phyloP scores from a whole-genome alignment of 2,113 vertebrate genomes.

The Rattus rattus region DNA sequence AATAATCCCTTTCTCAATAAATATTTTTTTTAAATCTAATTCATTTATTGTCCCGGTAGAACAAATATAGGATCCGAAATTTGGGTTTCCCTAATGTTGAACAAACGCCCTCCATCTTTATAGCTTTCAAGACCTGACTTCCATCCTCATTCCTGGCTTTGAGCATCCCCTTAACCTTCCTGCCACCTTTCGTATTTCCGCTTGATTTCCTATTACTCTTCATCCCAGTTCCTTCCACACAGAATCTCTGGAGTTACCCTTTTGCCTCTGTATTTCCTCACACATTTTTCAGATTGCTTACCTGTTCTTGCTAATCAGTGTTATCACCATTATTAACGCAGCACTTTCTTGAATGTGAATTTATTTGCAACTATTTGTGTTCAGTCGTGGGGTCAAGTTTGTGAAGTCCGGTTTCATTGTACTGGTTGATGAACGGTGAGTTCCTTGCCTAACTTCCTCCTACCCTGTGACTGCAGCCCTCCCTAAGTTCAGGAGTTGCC shows the following conservation, averaged over 20 bases:
- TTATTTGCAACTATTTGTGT: not conserved
- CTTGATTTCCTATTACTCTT: not conserved
- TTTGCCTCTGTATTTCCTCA: not conserved
- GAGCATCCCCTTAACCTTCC: no score
- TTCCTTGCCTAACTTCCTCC: not conserved
- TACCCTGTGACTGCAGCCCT: not conserved
- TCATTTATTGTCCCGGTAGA: not conserved
- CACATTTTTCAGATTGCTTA: not conserved
- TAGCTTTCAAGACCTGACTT: not conserved
- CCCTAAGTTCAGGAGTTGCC: not conserved
- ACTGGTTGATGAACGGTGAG: not conserved
- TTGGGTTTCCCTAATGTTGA: not conserved
- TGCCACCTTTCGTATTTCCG: not conserved
- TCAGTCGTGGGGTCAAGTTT: not conserved
- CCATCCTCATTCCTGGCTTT: not conserved
- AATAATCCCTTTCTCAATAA: not conserved
- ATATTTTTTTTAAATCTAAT: not conserved
- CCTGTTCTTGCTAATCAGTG: not conserved
- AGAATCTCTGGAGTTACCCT: not conserved
- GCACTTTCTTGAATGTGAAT: not conserved
- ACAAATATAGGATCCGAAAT: not conserved
- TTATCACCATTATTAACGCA: not conserved
- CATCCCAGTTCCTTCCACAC: not conserved
- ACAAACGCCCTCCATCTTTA: not conserved
- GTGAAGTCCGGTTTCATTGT: not conserved